Evolutionary conservation across 2,113 vertebrate species (phyloP), one percentile per base, ranked within the genome.

Genomic region (Onychorhynchus coronatus): DNA sequence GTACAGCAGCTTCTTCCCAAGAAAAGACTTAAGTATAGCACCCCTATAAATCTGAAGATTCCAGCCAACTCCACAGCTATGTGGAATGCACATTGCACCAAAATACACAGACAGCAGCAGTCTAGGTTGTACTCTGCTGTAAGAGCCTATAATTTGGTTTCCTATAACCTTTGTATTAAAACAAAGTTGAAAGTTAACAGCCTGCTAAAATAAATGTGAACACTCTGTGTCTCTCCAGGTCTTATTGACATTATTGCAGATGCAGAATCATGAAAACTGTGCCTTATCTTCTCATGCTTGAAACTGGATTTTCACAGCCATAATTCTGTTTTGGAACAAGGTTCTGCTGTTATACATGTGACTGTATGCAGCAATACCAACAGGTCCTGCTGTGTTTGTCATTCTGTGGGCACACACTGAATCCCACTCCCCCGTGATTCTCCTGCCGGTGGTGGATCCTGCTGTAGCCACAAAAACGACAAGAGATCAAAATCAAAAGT

Each of bases 401-500:
- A 39, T 25, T 56, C 79, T 21, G 2, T 6, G 3, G 47, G 70
- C 66, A 62, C 0, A 5, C 39, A 16, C 21, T 0, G 31, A 68
- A 23, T 33, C 39, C 14, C 24, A 0, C 12, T 39, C 76, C 70
- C 41, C 49, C 19, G 52, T 4, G 4, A 17, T 20, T 63, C 77
- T 70, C 66, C 31, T 16, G 74, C 27, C 39, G 33, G 44, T 0
- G 56, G 33, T 11, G 35, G 59, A 52, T 61, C n/a, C 65, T 1
- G 0, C 46, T 61, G 53, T 2, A 85, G 90, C 67, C 82, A 82
- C 66, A 79, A 33, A 91, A 30, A 22, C 44, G 49, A 81, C 73
- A 49, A 37, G 59, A 39, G 56, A 91, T 21, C 44, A 75, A 65
- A 82, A 81, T 12, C 35, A 50, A 42, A 73, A 52, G 28, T 5